Evolutionary conservation across 2,888 invertebrate species (phyloP).

Genomic region (Phrixothrix hirtus): DNA sequence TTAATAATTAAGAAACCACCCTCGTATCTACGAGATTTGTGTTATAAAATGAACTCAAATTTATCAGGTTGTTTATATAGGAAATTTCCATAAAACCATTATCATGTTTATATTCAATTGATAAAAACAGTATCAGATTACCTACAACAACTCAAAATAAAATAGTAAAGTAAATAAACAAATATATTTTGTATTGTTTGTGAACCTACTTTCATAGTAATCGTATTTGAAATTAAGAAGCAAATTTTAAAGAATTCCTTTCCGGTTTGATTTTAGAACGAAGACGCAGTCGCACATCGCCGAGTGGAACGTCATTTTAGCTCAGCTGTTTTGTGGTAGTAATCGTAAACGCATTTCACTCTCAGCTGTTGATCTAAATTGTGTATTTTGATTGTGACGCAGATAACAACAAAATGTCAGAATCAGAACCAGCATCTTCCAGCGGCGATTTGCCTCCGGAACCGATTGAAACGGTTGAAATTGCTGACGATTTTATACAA

Average conservation of each 20-base stretch:
- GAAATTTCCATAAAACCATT: too few species aligned
- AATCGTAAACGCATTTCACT: constrained; percentile 22
- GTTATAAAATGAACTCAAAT: too few species aligned
- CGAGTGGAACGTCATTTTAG: constrained; percentile 37
- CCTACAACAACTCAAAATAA: too few species aligned
- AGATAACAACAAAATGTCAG: constrained; percentile 46
- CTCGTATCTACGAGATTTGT: too few species aligned
- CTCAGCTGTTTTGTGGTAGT: constrained; percentile 52
- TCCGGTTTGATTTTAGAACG: too few species aligned
- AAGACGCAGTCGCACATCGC: constrained; percentile 33
- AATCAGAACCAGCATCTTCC: constrained; percentile 51
- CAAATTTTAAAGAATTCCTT: too few species aligned
- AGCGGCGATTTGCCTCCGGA: constrained; percentile 48
- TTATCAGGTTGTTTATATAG: too few species aligned
- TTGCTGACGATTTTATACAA: constrained; percentile 51
- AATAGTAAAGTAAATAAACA: background rate
- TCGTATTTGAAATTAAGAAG: too few species aligned
- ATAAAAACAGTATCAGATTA: background rate
- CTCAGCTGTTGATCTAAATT: constrained; percentile 27
- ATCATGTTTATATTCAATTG: too few species aligned
- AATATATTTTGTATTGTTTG: too few species aligned
- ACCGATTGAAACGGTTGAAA: constrained; percentile 44
- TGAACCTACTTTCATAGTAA: too few species aligned
- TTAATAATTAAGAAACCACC: too few species aligned
- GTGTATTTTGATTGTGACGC: constrained; percentile 35